Conservation (phyloP, 2,888 invertebrate genomes). For the Euplexia lucipara region DNA sequence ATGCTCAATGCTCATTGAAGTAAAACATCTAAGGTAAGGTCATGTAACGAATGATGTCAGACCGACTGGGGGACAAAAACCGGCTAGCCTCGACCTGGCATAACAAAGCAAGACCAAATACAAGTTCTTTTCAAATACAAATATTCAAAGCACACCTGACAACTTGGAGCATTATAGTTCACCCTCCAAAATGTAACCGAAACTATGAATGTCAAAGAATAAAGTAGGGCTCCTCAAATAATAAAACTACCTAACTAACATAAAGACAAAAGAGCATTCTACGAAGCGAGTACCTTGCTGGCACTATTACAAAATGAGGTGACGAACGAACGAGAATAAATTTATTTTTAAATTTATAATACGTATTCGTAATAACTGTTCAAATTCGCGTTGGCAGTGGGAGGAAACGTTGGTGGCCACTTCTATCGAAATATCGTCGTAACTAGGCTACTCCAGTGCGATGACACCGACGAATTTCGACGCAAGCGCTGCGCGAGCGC, state of each 20-base stretch:
- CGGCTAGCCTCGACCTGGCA: slow-evolving; percentile 26
- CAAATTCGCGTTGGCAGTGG: slow-evolving; percentile 55
- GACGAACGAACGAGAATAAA: slow-evolving; percentile 14
- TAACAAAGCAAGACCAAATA: slow-evolving; percentile 37
- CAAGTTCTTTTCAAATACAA: slow-evolving; percentile 27
- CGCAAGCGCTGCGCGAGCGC: slow-evolving; percentile 55
- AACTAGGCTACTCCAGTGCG: slow-evolving; percentile 83
- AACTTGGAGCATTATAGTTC: slow-evolving; percentile 1
- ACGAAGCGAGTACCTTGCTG: background rate
- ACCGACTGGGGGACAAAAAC: slow-evolving; percentile 19
- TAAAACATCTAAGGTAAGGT: slow-evolving; percentile 39
- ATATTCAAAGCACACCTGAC: slow-evolving; percentile 29
- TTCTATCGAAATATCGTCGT: slow-evolving; percentile 84
- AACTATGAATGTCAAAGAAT: slow-evolving; percentile 1
- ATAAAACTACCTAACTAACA: background rate
- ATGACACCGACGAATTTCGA: slow-evolving; percentile 78
- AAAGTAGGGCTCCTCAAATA: slow-evolving; percentile 9
- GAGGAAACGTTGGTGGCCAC: slow-evolving; percentile 55
- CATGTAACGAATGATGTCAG: slow-evolving; percentile 42
- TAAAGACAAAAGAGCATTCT: slow-evolving; percentile 2
- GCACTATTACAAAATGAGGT: background rate
- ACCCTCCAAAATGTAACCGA: slow-evolving; percentile 1
- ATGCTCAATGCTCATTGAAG: no score
- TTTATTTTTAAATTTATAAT: slow-evolving; percentile 42
- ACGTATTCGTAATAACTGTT: slow-evolving; percentile 51